Evolutionary conservation across 2,113 vertebrate genomes (phyloP), one percentile per base, ranked within the genome.

Genomic region (Microtus oregoni): DNA sequence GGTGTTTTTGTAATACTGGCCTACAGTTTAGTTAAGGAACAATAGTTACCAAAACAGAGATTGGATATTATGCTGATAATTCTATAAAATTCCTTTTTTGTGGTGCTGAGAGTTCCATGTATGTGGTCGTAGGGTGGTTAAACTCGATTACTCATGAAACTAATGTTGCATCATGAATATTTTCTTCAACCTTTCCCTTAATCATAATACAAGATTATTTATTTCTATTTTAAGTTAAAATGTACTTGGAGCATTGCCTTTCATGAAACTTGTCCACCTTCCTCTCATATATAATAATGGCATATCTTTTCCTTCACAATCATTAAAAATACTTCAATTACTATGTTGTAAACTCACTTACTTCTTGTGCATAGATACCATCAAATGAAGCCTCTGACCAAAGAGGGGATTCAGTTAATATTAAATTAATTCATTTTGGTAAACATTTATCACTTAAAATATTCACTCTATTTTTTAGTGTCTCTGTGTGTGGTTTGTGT

Each of bases 221-320:
- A 70, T 75, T 65, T 79, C 17, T 88, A 70, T 93, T 88, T 88
- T 76, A 92, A 91, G 41, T 83, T 35, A 55, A 9, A 93, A 17
- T 78, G 14, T 73, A 93, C 4, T 94, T 30, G 68, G 20, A 78
- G 5, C 20, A 50, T 50, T 85, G 83, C 11, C 83, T 75, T 90
- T 93, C 55, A 52, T 67, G 68, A 67, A 47, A 73, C 2, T 47
- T 92, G 75, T 38, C 7, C 32, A 92, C 28, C 13, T n/a, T 15
- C 90, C 75, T 38, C 68, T 24, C 5, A 70, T 73, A 26, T 32
- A 92, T 5, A 41, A 70, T 75, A 52, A 95, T 88, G 35, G 65
- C 90, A 88, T 67, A 96, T 87, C 26, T 82, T 10, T 72, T 82
- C 13, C 90, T 90, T 65, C 15, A 38, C 15, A n/a, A 63, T 86